phyloP scores from a whole-genome alignment of 2,113 vertebrate genomes.

The Triplophysa rosa region DNA sequence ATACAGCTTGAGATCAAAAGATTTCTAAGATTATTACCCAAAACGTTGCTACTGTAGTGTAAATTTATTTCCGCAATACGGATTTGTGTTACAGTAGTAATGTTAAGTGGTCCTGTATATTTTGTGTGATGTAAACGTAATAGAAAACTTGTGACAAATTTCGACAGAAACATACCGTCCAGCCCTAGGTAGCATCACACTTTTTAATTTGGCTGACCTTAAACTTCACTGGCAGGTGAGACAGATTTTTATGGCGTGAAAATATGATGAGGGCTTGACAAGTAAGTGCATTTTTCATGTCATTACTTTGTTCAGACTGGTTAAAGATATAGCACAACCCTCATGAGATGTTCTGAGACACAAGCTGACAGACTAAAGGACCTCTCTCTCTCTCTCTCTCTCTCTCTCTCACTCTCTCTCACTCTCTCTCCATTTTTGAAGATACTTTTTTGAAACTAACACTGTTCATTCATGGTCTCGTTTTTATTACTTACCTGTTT shows the following conservation, averaged over 20 bases:
- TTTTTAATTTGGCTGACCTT: constrained; percentile 56
- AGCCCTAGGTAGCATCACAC: neutral
- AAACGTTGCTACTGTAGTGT: too few relatives aligned
- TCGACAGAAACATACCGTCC: too few relatives aligned
- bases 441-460: constrained; percentile 82
- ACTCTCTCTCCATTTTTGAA: constrained; percentile 61
- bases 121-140: too few relatives aligned
- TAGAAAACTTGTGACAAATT: too few relatives aligned
- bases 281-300: constrained; percentile 68
- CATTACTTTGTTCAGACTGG: constrained; percentile 59
- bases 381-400: constrained; percentile 38
- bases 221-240: constrained; percentile 62
- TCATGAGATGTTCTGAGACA: constrained; percentile 49
- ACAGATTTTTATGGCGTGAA: constrained; percentile 56
- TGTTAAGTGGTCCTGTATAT: too few relatives aligned
- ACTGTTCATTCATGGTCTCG: constrained; percentile 96
- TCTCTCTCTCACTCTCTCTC: constrained; percentile 36
- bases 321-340: constrained; percentile 51
- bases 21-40: too few relatives aligned
- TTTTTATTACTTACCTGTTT: constrained; percentile 83
- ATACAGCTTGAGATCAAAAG: too few relatives aligned
- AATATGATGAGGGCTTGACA: constrained; percentile 60
- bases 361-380: constrained; percentile 51
- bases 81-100: too few relatives aligned
- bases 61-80: too few relatives aligned